Evolutionary conservation across 1,140 invertebrate genomes (phyloP).

Genomic region (Trinorchestia longiramus): DNA sequence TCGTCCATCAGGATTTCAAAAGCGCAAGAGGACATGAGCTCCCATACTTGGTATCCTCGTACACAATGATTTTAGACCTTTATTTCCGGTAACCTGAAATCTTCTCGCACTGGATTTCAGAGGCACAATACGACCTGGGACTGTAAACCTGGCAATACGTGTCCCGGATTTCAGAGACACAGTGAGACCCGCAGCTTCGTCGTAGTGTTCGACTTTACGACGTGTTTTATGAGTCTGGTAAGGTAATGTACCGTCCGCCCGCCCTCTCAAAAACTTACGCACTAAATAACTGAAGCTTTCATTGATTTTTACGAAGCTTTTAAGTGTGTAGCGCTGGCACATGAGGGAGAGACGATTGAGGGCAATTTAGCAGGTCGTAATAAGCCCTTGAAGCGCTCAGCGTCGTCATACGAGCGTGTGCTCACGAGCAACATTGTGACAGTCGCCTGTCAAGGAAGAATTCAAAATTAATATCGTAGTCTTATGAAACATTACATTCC

Average conservation of each 20-base stretch:
- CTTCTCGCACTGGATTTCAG: background rate
- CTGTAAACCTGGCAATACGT: background rate
- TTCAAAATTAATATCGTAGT: background rate
- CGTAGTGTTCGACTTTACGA: slow-evolving; percentile 29
- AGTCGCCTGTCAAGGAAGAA: background rate
- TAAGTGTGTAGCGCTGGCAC: background rate
- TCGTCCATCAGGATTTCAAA: background rate
- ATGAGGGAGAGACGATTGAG: slow-evolving; percentile 18
- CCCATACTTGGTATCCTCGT: background rate
- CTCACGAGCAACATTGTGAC: background rate
- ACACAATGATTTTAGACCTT: background rate
- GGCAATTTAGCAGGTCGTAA: background rate
- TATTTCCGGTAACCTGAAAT: background rate
- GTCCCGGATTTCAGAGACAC: background rate
- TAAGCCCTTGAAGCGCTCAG: background rate
- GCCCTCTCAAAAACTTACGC: background rate
- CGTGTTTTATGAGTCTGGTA: slow-evolving; percentile 44
- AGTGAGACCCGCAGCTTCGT: slow-evolving; percentile 23
- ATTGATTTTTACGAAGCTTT: slow-evolving; percentile 26
- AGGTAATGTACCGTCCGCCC: background rate
- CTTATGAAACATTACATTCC: no score
- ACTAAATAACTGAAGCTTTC: background rate
- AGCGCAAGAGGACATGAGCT: background rate
- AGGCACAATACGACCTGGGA: background rate
- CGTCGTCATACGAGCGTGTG: background rate